phyloP scores from a whole-genome alignment of 1,140 invertebrate species.

The Sminthurinus signatus region DNA sequence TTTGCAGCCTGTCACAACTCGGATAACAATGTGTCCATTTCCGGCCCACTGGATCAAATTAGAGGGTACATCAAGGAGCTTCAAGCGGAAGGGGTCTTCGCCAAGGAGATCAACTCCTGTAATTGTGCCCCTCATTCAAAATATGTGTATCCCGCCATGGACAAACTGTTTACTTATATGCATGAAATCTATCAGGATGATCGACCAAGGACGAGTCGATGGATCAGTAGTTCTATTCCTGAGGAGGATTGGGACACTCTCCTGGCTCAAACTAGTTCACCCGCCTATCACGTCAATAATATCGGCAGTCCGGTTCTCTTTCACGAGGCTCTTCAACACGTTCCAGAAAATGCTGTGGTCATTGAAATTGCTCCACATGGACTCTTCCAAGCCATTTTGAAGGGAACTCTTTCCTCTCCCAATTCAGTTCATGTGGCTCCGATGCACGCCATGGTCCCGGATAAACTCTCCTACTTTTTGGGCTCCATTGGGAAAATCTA shows the following conservation, averaged over 20 bases:
- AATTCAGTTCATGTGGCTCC: conserved; percentile 68
- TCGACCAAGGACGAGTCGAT: conserved; percentile 67
- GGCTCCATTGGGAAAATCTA: conserved; percentile 54
- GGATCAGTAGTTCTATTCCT: conserved; percentile 88
- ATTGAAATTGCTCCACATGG: conserved; percentile 80
- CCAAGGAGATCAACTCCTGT: conserved; percentile 11
- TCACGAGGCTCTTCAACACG: conserved; percentile 67
- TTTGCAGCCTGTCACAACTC: conserved; percentile 30
- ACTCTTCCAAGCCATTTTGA: conserved; percentile 59
- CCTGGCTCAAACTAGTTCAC: conserved; percentile 76
- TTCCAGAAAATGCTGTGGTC: conserved; percentile 70
- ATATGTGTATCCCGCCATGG: conserved; percentile 53
- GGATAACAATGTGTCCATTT: conserved; percentile 46
- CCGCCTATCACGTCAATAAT: conserved; percentile 73
- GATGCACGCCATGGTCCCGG: conserved; percentile 64
- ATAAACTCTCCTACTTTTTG: conserved; percentile 64
- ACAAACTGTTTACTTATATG: conserved; percentile 50
- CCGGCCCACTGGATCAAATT: conserved; percentile 85
- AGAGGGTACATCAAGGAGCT: conserved; percentile 7
- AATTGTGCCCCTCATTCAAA: conserved; percentile 13
- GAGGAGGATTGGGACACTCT: conserved; percentile 69
- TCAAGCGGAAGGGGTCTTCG: conserved; percentile 16
- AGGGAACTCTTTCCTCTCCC: conserved; percentile 51
- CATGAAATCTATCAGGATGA: conserved; percentile 49
- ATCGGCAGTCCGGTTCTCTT: conserved; percentile 66